Evolutionary conservation across 2,888 invertebrate species (phyloP), one percentile per base, ranked within the genome.

Genomic region (Neelides folsomi): DNA sequence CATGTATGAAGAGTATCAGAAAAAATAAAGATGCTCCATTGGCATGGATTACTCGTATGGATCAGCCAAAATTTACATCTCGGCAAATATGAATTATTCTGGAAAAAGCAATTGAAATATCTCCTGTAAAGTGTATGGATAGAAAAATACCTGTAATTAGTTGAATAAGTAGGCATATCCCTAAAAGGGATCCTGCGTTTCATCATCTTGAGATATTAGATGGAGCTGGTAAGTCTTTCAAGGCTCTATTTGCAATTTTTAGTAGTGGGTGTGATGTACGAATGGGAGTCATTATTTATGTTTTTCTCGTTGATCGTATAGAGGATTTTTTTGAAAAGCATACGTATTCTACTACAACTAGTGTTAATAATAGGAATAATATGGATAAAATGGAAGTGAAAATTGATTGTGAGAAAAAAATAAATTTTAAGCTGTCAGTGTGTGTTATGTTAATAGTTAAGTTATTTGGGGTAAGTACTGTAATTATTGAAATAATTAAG

Each of bases 1-100:
- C 75, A 70, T 83, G 82, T 2, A 78, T 20, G 65, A 80, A 82
- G 66, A 82, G 69, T 68, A 77, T 80, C 70, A 83, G 75, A 73
- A 83, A 83, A 68, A 83, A 82, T 65, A 82, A 75, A 35, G 80
- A 81, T 1, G 81, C 82, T 42, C 81, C 81, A 68, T 83, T 83
- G 46, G 80, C 78, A 66, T 83, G 82, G 5, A 80, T 16, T 1
- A 75, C 75, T 59, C 80, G 81, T 51, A 82, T 69, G 68, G 81
- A 62, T 76, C 81, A 82, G 0, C 81, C 81, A 68, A 77, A 76
- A 66, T 80, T 81, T 58, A 82, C 77, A 72, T 83, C 77, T 67
- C 80, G 80, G 34, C 77, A 77, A 71, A 83, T 82, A 68, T 81
- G 80, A 60, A 76, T 74, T 36, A 82, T 73, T 65, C 79, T 80